Evolutionary conservation across 2,113 vertebrate genomes (phyloP).

Genomic region (Falcunculus frontatus): DNA sequence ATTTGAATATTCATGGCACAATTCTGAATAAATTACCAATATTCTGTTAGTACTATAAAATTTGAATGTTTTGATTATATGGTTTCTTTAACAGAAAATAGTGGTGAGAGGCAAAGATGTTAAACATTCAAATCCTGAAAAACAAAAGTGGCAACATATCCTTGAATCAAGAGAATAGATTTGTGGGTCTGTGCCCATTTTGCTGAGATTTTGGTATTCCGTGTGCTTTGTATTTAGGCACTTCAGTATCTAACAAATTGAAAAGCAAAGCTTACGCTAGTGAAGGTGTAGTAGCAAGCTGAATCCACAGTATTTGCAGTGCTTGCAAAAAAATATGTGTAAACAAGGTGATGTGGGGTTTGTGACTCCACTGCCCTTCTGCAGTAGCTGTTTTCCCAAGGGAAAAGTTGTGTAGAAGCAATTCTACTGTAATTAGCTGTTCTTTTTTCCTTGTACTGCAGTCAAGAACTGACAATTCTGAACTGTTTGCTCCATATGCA

Average conservation of each 20-base stretch:
- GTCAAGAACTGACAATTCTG: not conserved
- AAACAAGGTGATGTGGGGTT: not conserved
- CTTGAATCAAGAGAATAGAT: not conserved
- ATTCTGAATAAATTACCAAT: not conserved
- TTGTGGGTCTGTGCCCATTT: not conserved
- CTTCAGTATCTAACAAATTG: not conserved
- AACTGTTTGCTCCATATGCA: not conserved
- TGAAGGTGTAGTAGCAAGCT: not conserved
- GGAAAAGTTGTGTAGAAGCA: not conserved
- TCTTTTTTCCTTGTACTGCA: not conserved
- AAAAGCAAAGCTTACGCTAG: not conserved
- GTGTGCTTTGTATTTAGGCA: not conserved
- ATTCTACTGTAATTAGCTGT: not conserved
- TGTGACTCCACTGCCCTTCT: not conserved
- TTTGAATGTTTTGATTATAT: not conserved
- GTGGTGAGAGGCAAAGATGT: fast-evolving
- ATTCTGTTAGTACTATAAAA: not conserved
- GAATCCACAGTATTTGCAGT: not conserved
- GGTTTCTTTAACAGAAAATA: not conserved
- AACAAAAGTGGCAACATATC: not conserved
- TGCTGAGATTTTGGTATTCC: not conserved
- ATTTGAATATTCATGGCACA: not conserved
- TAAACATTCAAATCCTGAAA: not conserved
- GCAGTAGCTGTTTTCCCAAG: not conserved
- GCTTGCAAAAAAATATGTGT: not conserved